Base-by-base conservation (phyloP, 2,888 invertebrate species). In the Mythimna impura region DNA sequence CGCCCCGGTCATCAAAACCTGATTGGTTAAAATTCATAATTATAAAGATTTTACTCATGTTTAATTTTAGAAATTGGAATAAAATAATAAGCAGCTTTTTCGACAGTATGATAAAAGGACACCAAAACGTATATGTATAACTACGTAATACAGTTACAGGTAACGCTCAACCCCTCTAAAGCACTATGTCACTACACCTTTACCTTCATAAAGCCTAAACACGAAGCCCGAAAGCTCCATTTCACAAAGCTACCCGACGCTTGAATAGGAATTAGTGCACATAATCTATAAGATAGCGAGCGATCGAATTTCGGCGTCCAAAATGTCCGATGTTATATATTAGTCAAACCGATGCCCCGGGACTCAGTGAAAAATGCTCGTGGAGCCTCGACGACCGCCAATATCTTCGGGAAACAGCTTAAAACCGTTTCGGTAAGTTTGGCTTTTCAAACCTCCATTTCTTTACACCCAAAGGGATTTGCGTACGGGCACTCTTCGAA, bases 391-490 rank as follows among this genome's bases (percentile, higher is more conserved):
- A 82, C 88, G 89, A 91, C 93, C 94, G 91, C 92, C 91, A 93
- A 93, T 94, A 93, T 92, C 91, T 93, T 91, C 85, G 82, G 86
- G 80, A 90, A 90, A 90, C 89, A 90, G 92, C 92, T 92, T 94
- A 92, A 94, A 93, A 93, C 91, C 92, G 80, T 86, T 86, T 90
- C 81, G 88, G 89, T 90, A 90, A 92, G 87, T 91, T 93, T 89
- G 89, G 88, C 86, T 89, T 91, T 90, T 83, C 85, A 90, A 91
- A 91, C 90, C 90, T 90, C 89, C 90, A 89, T 90, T 92, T 93
- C 93, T 93, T 92, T 91, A 88, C 87, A 87, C 87, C 89, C 86
- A 82, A 87, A 88, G 87, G 90, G 90, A 91, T 92, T 92, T 91
- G 87, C 89, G 85, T 90, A 88, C 88, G 85, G 86, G 85, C 85